These are phyloP conservation scores for Tachyglossus aculeatus DNA, from an alignment of 2,797 vertebrate species.

Conservation along the genomic window DNA sequence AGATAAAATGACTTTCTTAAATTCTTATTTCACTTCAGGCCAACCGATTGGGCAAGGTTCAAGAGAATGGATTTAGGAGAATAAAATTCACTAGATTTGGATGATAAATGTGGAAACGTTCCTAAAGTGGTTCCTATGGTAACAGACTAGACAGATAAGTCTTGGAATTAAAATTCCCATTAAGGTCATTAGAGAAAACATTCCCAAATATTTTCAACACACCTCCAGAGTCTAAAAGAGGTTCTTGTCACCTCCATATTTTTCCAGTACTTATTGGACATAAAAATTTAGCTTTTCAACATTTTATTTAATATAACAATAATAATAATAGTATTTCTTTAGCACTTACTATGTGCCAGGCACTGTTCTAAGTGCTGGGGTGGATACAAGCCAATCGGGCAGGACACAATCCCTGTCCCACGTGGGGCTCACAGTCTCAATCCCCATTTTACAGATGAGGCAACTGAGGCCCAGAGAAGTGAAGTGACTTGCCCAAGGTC, in stretches of 20 bases:
- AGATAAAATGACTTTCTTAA: constrained; percentile 18
- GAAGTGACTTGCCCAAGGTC: too few relatives aligned
- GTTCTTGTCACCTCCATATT: not conserved
- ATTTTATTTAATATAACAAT: not conserved
- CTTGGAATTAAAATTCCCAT: constrained; percentile 8
- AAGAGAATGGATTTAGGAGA: not conserved
- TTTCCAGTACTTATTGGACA: not conserved
- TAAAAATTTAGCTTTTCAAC: not conserved
- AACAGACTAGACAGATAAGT: not conserved
- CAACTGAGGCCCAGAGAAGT: too few relatives aligned
- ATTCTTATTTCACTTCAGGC: constrained; percentile 48
- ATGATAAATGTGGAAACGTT: not conserved
- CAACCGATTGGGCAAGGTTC: constrained; percentile 37
- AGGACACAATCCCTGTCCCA: too few relatives aligned
- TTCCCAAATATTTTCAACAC: not conserved
- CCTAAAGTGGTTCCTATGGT: not conserved
- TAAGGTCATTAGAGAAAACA: constrained; percentile 17
- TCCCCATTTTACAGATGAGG: too few relatives aligned
- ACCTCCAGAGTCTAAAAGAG: constrained; percentile 2
- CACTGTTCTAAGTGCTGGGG: too few relatives aligned
- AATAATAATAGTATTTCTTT: too few relatives aligned
- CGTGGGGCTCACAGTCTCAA: too few relatives aligned
- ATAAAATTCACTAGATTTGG: not conserved
- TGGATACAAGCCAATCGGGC: too few relatives aligned
- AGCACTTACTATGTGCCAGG: too few relatives aligned